Percentiles rank a stretch among this genome's conserved stretches.
phyloP scores from a whole-genome alignment of 2,888 invertebrate species.

The Nemurella pictetii region DNA sequence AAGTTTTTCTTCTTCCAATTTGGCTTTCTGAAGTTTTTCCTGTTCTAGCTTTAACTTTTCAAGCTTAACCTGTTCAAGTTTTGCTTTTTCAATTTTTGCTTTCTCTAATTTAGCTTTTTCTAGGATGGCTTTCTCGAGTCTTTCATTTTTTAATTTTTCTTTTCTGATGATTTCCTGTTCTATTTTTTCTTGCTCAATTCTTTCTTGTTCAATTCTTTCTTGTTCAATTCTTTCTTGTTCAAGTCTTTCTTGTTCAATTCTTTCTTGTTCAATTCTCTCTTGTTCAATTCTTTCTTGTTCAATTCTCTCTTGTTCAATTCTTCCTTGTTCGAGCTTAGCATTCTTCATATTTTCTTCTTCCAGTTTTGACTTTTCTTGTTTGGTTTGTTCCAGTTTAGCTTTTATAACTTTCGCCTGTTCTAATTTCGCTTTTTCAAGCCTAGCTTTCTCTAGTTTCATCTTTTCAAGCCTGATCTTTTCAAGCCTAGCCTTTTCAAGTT shows the following conservation, averaged over 20 bases:
- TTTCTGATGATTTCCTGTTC: constrained; percentile 29
- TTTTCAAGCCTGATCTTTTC: not conserved
- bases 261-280: not conserved
- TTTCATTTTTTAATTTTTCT: constrained; percentile 25
- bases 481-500: not conserved
- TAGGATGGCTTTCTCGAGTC: not conserved
- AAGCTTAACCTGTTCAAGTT: constrained; percentile 32
- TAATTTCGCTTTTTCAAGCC: constrained; percentile 9
- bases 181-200: not conserved
- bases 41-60: not conserved
- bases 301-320: not conserved
- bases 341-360: not conserved
- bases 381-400: constrained; percentile 19
- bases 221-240: not conserved
- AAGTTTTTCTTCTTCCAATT: constrained; percentile 14
- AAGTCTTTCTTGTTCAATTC: constrained; percentile 16
- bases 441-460: not conserved
- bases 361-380: not conserved
- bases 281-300: constrained; percentile 6
- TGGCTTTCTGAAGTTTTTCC: constrained; percentile 29
- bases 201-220: not conserved
- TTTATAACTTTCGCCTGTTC: constrained; percentile 8
- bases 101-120: constrained; percentile 42
- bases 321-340: not conserved
- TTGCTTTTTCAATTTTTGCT: constrained; percentile 47